Evolutionary conservation across 1,140 invertebrate species (phyloP).

Genomic region (Popillia japonica): DNA sequence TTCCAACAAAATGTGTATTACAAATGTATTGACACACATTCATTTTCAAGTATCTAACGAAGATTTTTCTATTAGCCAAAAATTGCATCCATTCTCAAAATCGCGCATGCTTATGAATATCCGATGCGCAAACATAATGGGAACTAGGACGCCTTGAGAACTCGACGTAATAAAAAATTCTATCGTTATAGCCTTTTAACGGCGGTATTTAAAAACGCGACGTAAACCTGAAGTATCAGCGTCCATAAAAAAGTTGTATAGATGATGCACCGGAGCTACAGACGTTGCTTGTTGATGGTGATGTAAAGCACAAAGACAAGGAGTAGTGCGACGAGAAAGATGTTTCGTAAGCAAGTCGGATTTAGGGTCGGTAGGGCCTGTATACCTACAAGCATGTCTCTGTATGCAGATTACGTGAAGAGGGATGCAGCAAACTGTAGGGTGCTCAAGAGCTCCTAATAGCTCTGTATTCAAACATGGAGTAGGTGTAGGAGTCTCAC

Average conservation of each 20-base stretch:
- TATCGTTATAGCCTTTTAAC: slow-evolving; percentile 19
- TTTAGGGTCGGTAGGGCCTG: slow-evolving; percentile 23
- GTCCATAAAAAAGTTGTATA: slow-evolving; percentile 18
- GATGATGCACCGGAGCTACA: not conserved
- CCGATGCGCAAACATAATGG: not conserved
- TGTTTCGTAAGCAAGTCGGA: slow-evolving; percentile 38
- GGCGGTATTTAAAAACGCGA: slow-evolving; percentile 24
- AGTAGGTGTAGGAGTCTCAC: slow-evolving; percentile 26
- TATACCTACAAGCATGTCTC: slow-evolving; percentile 33
- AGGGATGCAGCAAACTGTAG: slow-evolving; percentile 48
- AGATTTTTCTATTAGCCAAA: not conserved
- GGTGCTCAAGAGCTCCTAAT: slow-evolving; percentile 46
- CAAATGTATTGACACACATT: too few relatives aligned
- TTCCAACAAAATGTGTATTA: too few relatives aligned
- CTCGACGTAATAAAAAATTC: slow-evolving; percentile 20
- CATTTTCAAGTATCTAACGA: too few relatives aligned
- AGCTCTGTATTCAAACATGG: slow-evolving; percentile 45
- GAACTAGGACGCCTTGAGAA: slow-evolving; percentile 24
- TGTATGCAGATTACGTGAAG: slow-evolving; percentile 48
- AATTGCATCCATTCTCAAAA: not conserved
- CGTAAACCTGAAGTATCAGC: not conserved
- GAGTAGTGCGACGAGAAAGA: not conserved
- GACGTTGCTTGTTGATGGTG: not conserved
- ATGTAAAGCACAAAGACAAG: slow-evolving; percentile 6
- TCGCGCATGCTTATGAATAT: not conserved